phyloP scores from a whole-genome alignment of 2,888 invertebrate species.

The Ametastegia equiseti region DNA sequence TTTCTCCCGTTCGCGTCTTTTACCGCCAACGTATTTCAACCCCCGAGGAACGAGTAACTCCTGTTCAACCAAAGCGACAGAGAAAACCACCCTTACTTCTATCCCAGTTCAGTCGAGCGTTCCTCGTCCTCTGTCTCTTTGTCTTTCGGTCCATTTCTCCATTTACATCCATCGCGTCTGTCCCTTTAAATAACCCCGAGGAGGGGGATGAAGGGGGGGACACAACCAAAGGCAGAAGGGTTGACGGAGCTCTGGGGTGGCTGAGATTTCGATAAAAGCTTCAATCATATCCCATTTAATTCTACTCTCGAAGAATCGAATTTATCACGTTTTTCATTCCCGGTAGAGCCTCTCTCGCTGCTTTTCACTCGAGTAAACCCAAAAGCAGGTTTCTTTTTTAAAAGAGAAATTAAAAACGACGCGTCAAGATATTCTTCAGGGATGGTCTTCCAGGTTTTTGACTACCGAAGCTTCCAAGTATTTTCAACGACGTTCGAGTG shows the following conservation, averaged over 20 bases:
- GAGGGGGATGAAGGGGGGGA: neutral
- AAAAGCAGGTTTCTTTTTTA: neutral
- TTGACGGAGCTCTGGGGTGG: slow-evolving; percentile 10
- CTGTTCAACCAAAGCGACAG: slow-evolving; percentile 27
- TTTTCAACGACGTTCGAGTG: neutral
- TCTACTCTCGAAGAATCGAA: slow-evolving; percentile 16
- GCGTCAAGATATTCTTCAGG: neutral
- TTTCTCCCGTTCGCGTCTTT: slow-evolving; percentile 29
- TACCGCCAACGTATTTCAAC: slow-evolving; percentile 13
- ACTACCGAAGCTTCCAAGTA: neutral
- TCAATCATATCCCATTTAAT: slow-evolving; percentile 38
- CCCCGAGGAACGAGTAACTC: neutral
- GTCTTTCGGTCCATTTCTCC: slow-evolving; percentile 26
- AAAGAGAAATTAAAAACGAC: neutral
- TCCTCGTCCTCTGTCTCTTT: slow-evolving; percentile 49
- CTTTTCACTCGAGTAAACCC: neutral
- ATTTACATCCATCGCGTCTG: neutral
- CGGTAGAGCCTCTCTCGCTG: neutral
- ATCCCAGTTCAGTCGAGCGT: slow-evolving; percentile 19
- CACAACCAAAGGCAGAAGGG: neutral
- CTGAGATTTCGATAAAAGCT: slow-evolving; percentile 43
- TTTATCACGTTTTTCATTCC: slow-evolving; percentile 20
- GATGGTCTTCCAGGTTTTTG: slow-evolving; percentile 18
- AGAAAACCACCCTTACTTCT: slow-evolving; percentile 18
- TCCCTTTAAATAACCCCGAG: slow-evolving; percentile 17